phyloP scores from a whole-genome alignment of 2,113 vertebrate species.

The Gadus macrocephalus region DNA sequence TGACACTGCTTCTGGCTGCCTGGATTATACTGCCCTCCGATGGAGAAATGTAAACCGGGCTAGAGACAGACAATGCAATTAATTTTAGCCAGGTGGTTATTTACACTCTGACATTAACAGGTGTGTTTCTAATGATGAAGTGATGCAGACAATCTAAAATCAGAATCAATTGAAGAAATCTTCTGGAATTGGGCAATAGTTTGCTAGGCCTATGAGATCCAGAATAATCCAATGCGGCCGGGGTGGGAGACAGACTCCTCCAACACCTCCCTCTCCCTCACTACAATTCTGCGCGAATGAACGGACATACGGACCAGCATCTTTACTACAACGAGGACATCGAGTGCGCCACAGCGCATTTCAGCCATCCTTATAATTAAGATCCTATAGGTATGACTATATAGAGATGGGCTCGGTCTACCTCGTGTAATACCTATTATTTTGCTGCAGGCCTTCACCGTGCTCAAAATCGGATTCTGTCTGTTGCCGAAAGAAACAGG shows the following conservation, averaged over 20 bases:
- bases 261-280: background rate
- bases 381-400: background rate
- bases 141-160: too few species aligned
- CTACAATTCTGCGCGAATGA: background rate
- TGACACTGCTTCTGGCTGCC: background rate
- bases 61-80: slow-evolving; percentile 4
- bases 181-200: too few species aligned
- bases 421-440: background rate
- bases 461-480: background rate
- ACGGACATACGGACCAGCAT: too few species aligned
- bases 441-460: background rate
- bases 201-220: too few species aligned
- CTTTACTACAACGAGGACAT: slow-evolving; percentile 17
- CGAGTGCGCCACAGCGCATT: slow-evolving; percentile 33
- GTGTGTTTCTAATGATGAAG: too few species aligned
- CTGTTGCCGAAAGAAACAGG: background rate
- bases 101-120: too few species aligned
- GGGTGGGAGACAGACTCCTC: background rate
- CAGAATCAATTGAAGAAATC: too few species aligned
- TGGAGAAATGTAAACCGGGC: slow-evolving; percentile 13
- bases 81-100: too few species aligned
- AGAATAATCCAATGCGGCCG: too few species aligned
- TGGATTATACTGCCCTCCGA: slow-evolving; percentile 20
- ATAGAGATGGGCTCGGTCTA: slow-evolving; percentile 3
- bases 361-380: background rate